phyloP scores from a whole-genome alignment of 35 echinoderm and acorn worm species.

The Anneissia japonica region DNA sequence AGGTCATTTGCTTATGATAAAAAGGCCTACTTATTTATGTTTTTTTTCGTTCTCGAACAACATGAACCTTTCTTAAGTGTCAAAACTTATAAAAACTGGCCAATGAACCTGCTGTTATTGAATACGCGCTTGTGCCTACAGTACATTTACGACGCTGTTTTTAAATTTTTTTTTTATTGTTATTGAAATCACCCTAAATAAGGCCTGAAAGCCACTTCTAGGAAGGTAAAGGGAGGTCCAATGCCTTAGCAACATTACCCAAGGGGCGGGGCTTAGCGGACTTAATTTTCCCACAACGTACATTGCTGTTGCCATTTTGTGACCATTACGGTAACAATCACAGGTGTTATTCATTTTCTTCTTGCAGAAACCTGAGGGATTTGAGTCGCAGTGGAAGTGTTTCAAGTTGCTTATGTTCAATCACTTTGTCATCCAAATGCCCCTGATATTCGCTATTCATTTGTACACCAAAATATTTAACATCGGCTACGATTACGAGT shows the following conservation, averaged over 20 bases:
- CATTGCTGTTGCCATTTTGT: neutral
- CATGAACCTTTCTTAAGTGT: no score
- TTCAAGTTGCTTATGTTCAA: conserved; percentile 64
- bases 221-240: neutral
- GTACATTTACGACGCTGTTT: no score
- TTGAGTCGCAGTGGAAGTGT: conserved; percentile 61
- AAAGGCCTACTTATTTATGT: no score
- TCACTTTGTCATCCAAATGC: conserved; percentile 66
- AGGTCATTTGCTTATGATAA: no score
- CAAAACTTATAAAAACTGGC: no score
- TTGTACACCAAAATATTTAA: conserved; percentile 49
- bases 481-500: conserved; percentile 61
- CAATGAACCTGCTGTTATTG: no score
- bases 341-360: conserved; percentile 11
- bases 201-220: neutral
- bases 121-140: no score
- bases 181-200: neutral
- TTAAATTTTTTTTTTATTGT: neutral
- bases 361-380: conserved; percentile 65
- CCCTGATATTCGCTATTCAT: conserved; percentile 58
- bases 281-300: neutral
- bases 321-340: neutral
- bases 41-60: no score
- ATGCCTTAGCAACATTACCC: neutral
- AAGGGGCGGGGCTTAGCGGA: neutral